These are phyloP conservation scores for Neopelma chrysocephalum DNA, from an alignment of 2,797 vertebrate genomes.

Conservation along the genomic window DNA sequence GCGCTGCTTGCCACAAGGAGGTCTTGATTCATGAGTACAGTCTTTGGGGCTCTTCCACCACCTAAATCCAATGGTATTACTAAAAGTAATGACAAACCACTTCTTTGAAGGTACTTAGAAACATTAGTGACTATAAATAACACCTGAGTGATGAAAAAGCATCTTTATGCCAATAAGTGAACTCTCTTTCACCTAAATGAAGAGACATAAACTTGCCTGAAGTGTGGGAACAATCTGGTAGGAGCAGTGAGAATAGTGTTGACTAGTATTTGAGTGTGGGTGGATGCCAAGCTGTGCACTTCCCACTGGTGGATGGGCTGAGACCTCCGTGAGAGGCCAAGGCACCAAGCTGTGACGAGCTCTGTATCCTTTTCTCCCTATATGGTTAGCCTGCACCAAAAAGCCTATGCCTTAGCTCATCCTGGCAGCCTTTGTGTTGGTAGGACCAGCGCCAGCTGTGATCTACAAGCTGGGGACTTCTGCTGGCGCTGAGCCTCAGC, in stretches of 20 bases:
- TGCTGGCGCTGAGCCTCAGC: background rate
- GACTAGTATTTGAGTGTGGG: background rate
- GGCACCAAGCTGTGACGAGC: rapidly evolving
- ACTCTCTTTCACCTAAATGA: background rate
- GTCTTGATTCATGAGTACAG: background rate
- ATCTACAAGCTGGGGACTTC: background rate
- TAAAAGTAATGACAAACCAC: background rate
- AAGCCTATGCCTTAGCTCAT: background rate
- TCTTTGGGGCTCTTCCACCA: background rate
- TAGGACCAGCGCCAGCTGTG: background rate
- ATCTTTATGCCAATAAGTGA: background rate
- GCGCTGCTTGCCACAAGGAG: background rate
- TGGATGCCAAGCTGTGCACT: background rate
- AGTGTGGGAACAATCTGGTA: background rate
- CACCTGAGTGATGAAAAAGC: background rate
- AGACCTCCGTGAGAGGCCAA: background rate
- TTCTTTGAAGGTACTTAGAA: background rate
- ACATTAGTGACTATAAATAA: background rate
- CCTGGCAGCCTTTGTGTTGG: background rate
- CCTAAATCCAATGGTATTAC: background rate
- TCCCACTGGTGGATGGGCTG: background rate
- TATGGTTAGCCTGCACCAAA: background rate
- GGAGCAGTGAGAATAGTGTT: background rate
- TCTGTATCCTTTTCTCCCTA: background rate
- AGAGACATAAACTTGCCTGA: background rate